Conservation (phyloP, 2,113 vertebrate species). For the Sander lucioperca region DNA sequence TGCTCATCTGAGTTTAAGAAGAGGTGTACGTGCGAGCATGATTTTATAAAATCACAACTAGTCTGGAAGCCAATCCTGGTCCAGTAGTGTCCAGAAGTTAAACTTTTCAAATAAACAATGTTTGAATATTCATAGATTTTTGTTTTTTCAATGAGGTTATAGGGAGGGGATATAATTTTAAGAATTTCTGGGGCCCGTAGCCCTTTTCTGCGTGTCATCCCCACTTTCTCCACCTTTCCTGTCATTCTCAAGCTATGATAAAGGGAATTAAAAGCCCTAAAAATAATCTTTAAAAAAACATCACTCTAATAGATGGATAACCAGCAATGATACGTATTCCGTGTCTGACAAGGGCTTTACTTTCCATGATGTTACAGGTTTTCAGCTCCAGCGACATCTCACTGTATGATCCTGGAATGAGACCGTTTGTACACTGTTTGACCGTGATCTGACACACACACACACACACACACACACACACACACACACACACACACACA, state of each 20-base stretch:
- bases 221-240: too few species aligned
- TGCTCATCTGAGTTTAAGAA: neutral
- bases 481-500: neutral
- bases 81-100: neutral
- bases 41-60: neutral
- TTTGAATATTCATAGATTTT: neutral
- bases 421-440: constrained; percentile 31
- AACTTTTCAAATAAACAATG: neutral
- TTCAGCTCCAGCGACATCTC: neutral
- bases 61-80: neutral
- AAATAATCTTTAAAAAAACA: neutral
- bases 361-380: neutral
- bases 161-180: neutral
- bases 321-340: neutral
- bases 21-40: neutral
- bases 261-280: too few species aligned
- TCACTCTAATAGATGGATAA: neutral
- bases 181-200: neutral
- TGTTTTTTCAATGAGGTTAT: neutral
- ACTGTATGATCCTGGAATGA: neutral
- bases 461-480: constrained; percentile 10
- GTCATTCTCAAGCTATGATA: too few species aligned
- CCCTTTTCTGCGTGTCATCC: too few species aligned
- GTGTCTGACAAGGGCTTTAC: neutral
- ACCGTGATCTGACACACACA: constrained; percentile 12